Evolutionary conservation across 1,140 invertebrate genomes (phyloP).

Genomic region (Drosophila aff.): DNA sequence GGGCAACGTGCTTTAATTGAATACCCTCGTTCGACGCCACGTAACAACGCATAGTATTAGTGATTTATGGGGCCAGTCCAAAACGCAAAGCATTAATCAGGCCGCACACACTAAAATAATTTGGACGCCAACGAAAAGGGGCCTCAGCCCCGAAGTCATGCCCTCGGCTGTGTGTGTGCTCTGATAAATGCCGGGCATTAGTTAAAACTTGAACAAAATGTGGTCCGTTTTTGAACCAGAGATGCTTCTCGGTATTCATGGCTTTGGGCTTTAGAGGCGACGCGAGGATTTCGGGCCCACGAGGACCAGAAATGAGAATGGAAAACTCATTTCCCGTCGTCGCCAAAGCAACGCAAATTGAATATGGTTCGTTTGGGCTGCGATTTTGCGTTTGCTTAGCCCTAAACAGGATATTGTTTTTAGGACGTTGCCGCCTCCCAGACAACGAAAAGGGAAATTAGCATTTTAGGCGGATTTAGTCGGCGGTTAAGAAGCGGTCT

Average conservation of each 20-base stretch:
- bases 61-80: constrained; percentile 51
- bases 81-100: constrained; percentile 52
- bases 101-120: constrained; percentile 20
- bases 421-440: constrained; percentile 14
- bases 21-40: constrained; percentile 27
- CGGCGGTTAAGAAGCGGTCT: constrained; percentile 25
- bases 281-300: constrained; percentile 6
- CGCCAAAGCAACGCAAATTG: constrained; percentile 46
- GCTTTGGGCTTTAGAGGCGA: constrained; percentile 1
- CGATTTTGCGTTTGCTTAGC: constrained; percentile 41
- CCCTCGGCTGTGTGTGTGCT: background rate
- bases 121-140: constrained; percentile 4
- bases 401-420: constrained; percentile 72
- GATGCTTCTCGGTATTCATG: constrained; percentile 26
- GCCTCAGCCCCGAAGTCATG: background rate
- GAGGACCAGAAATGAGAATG: constrained; percentile 19
- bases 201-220: constrained; percentile 54
- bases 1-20: constrained; percentile 48
- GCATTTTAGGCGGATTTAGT: constrained; percentile 61
- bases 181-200: constrained; percentile 53
- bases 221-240: constrained; percentile 17
- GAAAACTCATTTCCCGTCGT: constrained; percentile 68
- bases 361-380: constrained; percentile 33
- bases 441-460: constrained; percentile 54
- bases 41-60: constrained; percentile 17